Conservation (phyloP, 2,113 vertebrate genomes). For the Nicator chloris region DNA sequence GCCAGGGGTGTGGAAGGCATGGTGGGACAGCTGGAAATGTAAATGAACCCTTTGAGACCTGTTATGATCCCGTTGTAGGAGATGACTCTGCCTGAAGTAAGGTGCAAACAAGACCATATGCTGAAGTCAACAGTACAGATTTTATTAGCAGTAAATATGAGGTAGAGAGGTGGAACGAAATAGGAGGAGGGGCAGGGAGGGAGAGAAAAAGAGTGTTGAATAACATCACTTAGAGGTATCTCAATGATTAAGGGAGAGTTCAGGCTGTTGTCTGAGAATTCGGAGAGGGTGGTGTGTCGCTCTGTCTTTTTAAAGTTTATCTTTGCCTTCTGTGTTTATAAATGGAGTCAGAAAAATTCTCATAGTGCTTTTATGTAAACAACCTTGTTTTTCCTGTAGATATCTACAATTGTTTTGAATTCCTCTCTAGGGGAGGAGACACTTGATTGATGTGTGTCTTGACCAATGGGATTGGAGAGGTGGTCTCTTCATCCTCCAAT, state of each 20-base stretch:
- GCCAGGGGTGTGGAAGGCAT: not conserved
- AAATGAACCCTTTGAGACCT: not conserved
- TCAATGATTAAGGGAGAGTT: not conserved
- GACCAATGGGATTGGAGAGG: too few species aligned
- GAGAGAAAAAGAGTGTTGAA: not conserved
- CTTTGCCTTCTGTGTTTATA: too few species aligned
- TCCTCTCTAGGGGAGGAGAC: too few species aligned
- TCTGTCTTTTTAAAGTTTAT: too few species aligned
- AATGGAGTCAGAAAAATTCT: too few species aligned
- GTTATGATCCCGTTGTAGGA: not conserved
- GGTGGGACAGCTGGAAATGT: not conserved
- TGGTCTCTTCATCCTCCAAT: too few species aligned
- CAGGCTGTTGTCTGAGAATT: not conserved
- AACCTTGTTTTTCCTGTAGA: too few species aligned
- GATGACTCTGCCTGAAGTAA: not conserved
- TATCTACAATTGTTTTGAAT: too few species aligned
- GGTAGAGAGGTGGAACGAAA: not conserved
- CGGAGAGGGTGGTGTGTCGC: not conserved
- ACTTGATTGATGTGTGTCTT: too few species aligned
- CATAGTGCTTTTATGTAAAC: too few species aligned
- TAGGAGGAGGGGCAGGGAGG: not conserved
- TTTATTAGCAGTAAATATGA: not conserved
- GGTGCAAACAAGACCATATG: not conserved
- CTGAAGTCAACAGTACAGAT: not conserved
- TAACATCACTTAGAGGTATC: not conserved